Conservation (phyloP, 2,797 vertebrate genomes). For the Pseudochirops corinnae region DNA sequence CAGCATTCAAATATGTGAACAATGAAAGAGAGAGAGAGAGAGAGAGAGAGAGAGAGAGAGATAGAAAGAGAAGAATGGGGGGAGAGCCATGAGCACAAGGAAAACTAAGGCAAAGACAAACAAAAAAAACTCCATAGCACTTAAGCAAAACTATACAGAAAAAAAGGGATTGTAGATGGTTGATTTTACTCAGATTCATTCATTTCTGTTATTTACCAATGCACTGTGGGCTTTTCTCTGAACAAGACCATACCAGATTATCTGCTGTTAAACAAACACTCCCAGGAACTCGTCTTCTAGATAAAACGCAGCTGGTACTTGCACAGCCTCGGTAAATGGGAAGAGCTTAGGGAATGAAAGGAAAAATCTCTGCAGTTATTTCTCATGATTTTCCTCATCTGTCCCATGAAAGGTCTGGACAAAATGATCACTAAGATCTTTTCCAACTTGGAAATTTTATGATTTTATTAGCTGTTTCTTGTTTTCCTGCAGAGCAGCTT, state of each 20-base stretch:
- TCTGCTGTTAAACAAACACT: not conserved
- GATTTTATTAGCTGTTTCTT: not conserved
- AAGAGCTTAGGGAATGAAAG: not conserved
- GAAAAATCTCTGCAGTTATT: not conserved
- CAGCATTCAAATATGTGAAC: not conserved
- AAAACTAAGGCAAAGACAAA: not conserved
- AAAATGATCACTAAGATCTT: not conserved
- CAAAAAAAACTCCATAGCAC: not conserved
- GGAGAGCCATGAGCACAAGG: not conserved
- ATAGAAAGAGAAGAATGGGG: no score
- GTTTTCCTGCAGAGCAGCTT: slow-evolving; percentile 11
- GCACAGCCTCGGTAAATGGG: not conserved
- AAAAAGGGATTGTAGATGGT: not conserved
- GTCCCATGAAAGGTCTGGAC: not conserved
- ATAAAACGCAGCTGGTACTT: not conserved
- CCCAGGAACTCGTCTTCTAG: not conserved
- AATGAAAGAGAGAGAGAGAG: not conserved
- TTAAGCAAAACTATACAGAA: not conserved
- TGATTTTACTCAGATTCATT: not conserved
- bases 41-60: no score
- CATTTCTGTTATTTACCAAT: not conserved
- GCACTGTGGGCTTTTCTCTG: not conserved
- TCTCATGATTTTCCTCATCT: slow-evolving; percentile 18
- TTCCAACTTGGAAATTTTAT: slow-evolving; percentile 5
- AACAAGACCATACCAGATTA: not conserved